Evolutionary conservation across 2,797 vertebrate species (phyloP).

Genomic region (Coccyzus lansbergi): DNA sequence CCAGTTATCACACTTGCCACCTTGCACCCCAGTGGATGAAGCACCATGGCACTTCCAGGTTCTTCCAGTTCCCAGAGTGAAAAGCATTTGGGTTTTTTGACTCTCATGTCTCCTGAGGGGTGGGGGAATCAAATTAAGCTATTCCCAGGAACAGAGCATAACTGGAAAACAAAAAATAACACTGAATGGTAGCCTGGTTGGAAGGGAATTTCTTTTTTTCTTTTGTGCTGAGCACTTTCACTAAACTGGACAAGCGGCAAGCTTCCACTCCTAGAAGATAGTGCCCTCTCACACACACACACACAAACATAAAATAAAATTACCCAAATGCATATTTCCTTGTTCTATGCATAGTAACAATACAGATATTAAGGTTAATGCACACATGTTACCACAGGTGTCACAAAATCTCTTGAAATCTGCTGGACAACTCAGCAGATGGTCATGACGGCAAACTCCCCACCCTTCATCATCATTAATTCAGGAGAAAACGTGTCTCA

Average conservation of each 20-base stretch:
- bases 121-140: not conserved
- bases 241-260: not conserved
- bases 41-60: not conserved
- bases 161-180: not conserved
- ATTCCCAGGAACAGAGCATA: not conserved
- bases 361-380: not conserved
- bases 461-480: constrained; percentile 41
- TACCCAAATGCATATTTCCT: not conserved
- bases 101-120: not conserved
- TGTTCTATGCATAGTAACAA: not conserved
- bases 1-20: not conserved
- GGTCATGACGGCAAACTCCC: constrained; percentile 14
- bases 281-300: not conserved
- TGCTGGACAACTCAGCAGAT: constrained; percentile 41
- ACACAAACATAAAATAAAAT: not conserved
- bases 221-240: not conserved
- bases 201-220: not conserved
- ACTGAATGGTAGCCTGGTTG: not conserved
- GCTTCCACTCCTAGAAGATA: not conserved
- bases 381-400: not conserved
- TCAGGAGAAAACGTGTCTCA: constrained; percentile 47
- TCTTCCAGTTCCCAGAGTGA: not conserved
- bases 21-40: not conserved
- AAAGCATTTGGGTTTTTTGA: not conserved
- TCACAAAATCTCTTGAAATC: not conserved